A percentile compares a stretch with the other conserved stretches of the same genome.
phyloP scores from a whole-genome alignment of 2,888 invertebrate genomes.

The Cotesia congregata region DNA sequence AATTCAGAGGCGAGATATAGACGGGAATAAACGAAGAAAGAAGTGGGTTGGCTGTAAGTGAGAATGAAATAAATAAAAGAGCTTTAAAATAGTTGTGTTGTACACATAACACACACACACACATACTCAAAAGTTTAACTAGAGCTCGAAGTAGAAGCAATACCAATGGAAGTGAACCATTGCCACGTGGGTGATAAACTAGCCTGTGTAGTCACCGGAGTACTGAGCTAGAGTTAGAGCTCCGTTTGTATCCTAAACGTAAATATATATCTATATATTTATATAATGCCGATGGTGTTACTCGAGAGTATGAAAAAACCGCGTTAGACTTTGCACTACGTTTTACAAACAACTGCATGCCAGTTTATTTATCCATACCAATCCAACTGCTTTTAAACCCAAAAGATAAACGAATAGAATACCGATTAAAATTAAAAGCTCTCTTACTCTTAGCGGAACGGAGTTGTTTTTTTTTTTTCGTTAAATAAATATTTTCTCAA shows the following conservation, averaged over 20 bases:
- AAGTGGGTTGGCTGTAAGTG: not conserved
- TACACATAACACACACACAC: not conserved
- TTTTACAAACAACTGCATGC: conserved; percentile 28
- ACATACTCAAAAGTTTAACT: too few species aligned
- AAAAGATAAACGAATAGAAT: conserved; percentile 27
- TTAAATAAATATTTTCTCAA: too few species aligned
- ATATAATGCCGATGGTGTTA: not conserved
- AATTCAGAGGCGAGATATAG: too few species aligned
- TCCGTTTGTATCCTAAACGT: conserved; percentile 1
- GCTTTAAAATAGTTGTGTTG: not conserved
- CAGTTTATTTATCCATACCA: conserved; percentile 22
- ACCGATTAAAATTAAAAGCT: conserved; percentile 23
- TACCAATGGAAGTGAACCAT: conserved; percentile 1
- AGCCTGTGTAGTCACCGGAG: conserved; percentile 16
- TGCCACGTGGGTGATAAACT: conserved; percentile 35
- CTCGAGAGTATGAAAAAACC: not conserved
- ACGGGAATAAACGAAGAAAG: conserved; percentile 6
- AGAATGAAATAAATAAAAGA: conserved; percentile 9
- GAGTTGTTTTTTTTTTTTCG: too few species aligned
- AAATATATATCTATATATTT: conserved; percentile 8
- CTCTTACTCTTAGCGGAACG: not conserved
- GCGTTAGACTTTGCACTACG: conserved; percentile 31
- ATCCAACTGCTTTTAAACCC: conserved; percentile 8
- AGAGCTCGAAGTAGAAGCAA: not conserved
- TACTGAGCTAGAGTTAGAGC: not conserved